Evolutionary conservation across 2,113 vertebrate species (phyloP).

Genomic region (Hemibates koningsi): DNA sequence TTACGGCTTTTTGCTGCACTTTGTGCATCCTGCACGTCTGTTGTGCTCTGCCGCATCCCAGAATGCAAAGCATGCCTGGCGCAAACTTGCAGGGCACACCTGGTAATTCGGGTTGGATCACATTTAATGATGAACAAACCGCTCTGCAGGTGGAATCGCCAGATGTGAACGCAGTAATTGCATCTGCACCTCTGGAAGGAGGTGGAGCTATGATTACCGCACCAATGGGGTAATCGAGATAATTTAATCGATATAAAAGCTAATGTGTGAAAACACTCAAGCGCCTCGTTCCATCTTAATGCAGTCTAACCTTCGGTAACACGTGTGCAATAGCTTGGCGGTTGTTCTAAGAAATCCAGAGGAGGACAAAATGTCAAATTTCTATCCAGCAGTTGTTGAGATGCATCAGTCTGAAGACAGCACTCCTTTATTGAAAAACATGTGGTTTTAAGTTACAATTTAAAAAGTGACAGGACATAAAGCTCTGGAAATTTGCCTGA

Average conservation of each 20-base stretch:
- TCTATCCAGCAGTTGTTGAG: neutral
- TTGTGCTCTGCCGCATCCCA: neutral
- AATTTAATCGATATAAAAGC: neutral
- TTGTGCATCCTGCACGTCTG: neutral
- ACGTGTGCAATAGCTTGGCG: neutral
- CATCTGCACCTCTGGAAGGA: neutral
- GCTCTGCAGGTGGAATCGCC: neutral
- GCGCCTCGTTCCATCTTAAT: neutral
- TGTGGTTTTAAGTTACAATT: neutral
- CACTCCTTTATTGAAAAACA: neutral
- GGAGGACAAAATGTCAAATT: neutral
- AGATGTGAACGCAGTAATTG: neutral
- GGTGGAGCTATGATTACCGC: neutral
- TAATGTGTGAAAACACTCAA: neutral
- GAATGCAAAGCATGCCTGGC: neutral
- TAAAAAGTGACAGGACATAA: neutral
- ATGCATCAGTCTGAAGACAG: neutral
- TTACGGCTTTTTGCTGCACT: neutral
- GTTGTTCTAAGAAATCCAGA: neutral
- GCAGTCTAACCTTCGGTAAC: neutral
- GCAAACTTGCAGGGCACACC: neutral
- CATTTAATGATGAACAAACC: neutral
- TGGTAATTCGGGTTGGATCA: neutral
- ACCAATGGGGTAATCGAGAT: accelerated
- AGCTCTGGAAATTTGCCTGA: neutral